These are phyloP conservation scores for Drosophila dives DNA, from an alignment of 2,888 invertebrate genomes.

Conservation along the genomic window DNA sequence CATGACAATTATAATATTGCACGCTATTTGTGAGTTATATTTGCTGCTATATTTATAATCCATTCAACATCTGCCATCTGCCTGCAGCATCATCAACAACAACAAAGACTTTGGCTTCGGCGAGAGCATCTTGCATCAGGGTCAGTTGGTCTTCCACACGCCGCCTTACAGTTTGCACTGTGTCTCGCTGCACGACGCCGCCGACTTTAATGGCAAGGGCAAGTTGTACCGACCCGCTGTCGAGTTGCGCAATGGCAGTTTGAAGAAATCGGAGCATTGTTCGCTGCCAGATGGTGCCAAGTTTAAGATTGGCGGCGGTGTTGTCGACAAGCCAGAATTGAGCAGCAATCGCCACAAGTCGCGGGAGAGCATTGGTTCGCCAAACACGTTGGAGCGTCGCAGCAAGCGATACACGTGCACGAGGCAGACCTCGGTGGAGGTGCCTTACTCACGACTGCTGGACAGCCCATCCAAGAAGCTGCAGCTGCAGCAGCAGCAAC, in stretches of 20 bases:
- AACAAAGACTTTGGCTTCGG: slow-evolving; percentile 96
- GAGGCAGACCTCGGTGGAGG: slow-evolving; percentile 85
- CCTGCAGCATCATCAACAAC: slow-evolving; percentile 88
- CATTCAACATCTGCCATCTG: slow-evolving; percentile 11
- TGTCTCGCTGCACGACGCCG: slow-evolving; percentile 90
- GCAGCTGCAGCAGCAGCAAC: slow-evolving; percentile 79
- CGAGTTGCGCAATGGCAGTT: slow-evolving; percentile 81
- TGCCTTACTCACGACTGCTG: slow-evolving; percentile 92
- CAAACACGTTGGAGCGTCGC: slow-evolving; percentile 84
- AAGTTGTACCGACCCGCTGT: slow-evolving; percentile 81
- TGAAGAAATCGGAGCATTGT: slow-evolving; percentile 80
- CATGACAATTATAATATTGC: slow-evolving; percentile 94
- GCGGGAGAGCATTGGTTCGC: slow-evolving; percentile 84
- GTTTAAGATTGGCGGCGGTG: slow-evolving; percentile 75
- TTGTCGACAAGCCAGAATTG: slow-evolving; percentile 71
- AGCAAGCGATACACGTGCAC: slow-evolving; percentile 88
- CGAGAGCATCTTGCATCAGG: slow-evolving; percentile 95
- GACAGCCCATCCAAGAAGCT: slow-evolving; percentile 87
- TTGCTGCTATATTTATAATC: not conserved
- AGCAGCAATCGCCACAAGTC: slow-evolving; percentile 80
- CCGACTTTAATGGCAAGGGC: slow-evolving; percentile 84
- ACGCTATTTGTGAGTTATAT: slow-evolving; percentile 84
- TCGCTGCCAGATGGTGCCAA: slow-evolving; percentile 76
- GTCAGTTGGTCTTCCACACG: slow-evolving; percentile 94
- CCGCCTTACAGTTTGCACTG: slow-evolving; percentile 93